phyloP scores from a whole-genome alignment of 2,797 vertebrate species.

The Peromyscus eremicus region DNA sequence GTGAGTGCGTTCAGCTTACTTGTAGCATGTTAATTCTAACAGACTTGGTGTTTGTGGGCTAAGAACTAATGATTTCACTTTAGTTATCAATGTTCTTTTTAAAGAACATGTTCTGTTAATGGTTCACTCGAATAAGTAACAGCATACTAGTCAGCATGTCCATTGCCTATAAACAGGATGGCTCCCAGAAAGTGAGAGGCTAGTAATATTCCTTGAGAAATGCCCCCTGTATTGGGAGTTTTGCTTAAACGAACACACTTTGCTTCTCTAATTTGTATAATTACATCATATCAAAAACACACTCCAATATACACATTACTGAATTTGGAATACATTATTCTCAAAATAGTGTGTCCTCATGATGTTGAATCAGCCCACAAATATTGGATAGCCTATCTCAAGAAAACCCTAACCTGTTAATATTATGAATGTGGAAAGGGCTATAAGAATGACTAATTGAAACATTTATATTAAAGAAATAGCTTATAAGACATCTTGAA shows the following conservation, averaged over 20 bases:
- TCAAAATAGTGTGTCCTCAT: neutral
- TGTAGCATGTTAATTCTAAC: neutral
- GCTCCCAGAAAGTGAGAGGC: neutral
- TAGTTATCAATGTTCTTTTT: neutral
- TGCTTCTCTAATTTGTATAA: constrained; percentile 13
- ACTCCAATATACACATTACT: neutral
- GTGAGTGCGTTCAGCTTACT: neutral
- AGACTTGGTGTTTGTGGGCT: neutral
- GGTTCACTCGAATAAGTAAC: neutral
- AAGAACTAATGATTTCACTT: constrained; percentile 12
- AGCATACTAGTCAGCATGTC: neutral
- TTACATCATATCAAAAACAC: neutral
- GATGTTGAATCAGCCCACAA: neutral
- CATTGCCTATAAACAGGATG: constrained; percentile 44
- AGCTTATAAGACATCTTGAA: neutral
- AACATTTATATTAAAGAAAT: constrained; percentile 1
- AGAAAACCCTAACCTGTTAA: neutral
- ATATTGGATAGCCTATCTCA: neutral
- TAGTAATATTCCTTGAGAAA: neutral
- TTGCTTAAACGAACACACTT: neutral
- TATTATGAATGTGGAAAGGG: neutral
- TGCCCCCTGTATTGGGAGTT: neutral
- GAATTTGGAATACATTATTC: neutral
- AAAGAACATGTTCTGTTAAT: neutral
- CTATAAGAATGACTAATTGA: neutral